A percentile compares a stretch with the other conserved stretches of the same genome.
Evolutionary conservation across 1,140 invertebrate species (phyloP).

Genomic region (Euwallacea fornicatus): DNA sequence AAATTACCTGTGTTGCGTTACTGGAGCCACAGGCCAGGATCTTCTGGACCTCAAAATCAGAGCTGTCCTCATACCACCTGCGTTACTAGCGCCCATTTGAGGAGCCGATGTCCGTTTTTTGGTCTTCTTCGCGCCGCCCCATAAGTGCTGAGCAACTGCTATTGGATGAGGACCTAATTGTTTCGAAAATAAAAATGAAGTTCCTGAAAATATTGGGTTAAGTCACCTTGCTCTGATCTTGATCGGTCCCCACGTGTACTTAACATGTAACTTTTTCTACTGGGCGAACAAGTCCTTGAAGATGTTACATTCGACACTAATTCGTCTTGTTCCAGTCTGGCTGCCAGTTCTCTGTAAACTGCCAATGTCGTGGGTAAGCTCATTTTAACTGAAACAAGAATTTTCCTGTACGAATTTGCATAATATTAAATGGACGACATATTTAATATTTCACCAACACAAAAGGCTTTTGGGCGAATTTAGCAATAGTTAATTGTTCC

Average conservation of each 20-base stretch:
- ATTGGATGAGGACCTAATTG: slow-evolving; percentile 57
- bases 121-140: slow-evolving; percentile 57
- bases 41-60: slow-evolving; percentile 65
- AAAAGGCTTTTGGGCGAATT: neutral
- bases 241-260: slow-evolving; percentile 58
- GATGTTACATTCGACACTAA: slow-evolving; percentile 24
- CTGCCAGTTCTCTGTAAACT: slow-evolving; percentile 49
- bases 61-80: slow-evolving; percentile 59
- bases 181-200: neutral
- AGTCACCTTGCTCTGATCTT: slow-evolving; percentile 63
- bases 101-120: slow-evolving; percentile 67
- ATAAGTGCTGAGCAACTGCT: slow-evolving; percentile 52
- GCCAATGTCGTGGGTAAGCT: slow-evolving; percentile 44
- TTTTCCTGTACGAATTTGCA: neutral
- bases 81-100: slow-evolving; percentile 60
- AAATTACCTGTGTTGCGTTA: slow-evolving; percentile 62
- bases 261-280: slow-evolving; percentile 52
- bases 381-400: slow-evolving; percentile 21
- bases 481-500: neutral
- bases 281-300: slow-evolving; percentile 24
- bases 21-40: slow-evolving; percentile 68
- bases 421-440: neutral
- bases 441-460: neutral
- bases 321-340: slow-evolving; percentile 47
- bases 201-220: neutral